Evolutionary conservation across 2,113 vertebrate genomes (phyloP), one percentile per base, ranked within the genome.

Genomic region (Gavia stellata): DNA sequence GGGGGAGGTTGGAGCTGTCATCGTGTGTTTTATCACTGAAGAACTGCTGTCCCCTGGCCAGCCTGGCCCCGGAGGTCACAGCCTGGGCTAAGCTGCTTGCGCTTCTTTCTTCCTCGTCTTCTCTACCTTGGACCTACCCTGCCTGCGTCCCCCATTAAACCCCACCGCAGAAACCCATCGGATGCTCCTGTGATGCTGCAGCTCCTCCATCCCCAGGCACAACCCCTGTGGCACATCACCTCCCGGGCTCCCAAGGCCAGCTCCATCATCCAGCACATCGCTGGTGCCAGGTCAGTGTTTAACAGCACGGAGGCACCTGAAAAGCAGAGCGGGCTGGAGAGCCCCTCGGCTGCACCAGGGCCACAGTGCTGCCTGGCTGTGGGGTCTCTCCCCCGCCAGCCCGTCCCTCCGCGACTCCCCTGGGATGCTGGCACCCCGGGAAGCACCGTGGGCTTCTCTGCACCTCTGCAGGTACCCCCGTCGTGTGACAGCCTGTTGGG

Each of bases 191-290:
- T 9, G 83, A 6, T 29, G 50, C 66, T 34, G 52, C 80, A 73
- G 70, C 65, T 74, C 9, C 49, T 81, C 24, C 18, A 2, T 31
- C 13, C 78, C 20, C 52, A 2, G 12, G 36, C 62, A 34, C 70
- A 24, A 1, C 5, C 36, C 45, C 25, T 8, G 47, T 3, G 18
- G 40, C 26, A 21, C 11, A 1, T 55, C 73, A 21, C 23, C 29
- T 42, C n/a, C 61, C 0, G 0, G 25, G 3, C 1, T 24, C 11
- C 38, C 0, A 7, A 66, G 73, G 36, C 63, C 59, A 16, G 71
- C 47, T 40, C 23, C 1, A 1, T 44, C 72, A 23, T 11, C 78
- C 31, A 58, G 85, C 28, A 1, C n/a, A 1, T 62, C 1, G 0
- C 78, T 74, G 47, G 14, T 82, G 61, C 56, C 56, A n/a, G 82